Base-by-base conservation (phyloP, 2,888 invertebrate genomes). In the Drosophila rubida region DNA sequence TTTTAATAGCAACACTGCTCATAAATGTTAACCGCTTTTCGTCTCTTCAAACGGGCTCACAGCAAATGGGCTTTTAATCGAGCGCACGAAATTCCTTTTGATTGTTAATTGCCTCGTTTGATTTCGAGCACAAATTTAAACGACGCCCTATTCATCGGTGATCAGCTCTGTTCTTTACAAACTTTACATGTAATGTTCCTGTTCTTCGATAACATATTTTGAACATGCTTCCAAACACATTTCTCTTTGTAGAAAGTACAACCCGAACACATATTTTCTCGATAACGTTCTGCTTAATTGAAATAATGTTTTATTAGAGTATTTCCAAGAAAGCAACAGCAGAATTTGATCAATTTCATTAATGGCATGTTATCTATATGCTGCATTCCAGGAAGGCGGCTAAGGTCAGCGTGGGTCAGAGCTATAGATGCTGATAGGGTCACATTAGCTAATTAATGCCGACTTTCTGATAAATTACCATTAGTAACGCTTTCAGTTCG, bases 401-500 rank as follows among this genome's bases (percentile, higher is more conserved):
- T n/a, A 22, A 27, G n/a, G 19, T 35, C 57, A 41, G 7, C 13
- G 1, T 37, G 44, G 64, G 65, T 66, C 49, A 55, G 30, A 7
- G 32, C 41, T 41, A n/a, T 13, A 23, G 27, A 39, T 23, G 23
- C 5, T 57, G 39, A 41, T 57, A 39, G 58, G 51, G 46, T 67
- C 58, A 46, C 35, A 51, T 14, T 49, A 54, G 57, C 53, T 70
- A 71, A 66, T 71, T 71, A 58, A 42, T 32, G 32, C 11, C 37
- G 37, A 45, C 50, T 49, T 51, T 69, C 45, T 60, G 57, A 74
- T 74, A 55, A 66, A 66, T 75, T 55, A 54, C 50, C 39, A 32
- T 35, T 16, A 37, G 50, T 14, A 35, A 9, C 53, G 32, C 48
- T 16, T 30, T 49, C 16, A 35, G 16, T 50, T 67, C 35, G 6